A percentile compares a stretch with the other conserved stretches of the same genome.
Conservation (phyloP, 2,888 invertebrate species). For the Pandemis corylana region DNA sequence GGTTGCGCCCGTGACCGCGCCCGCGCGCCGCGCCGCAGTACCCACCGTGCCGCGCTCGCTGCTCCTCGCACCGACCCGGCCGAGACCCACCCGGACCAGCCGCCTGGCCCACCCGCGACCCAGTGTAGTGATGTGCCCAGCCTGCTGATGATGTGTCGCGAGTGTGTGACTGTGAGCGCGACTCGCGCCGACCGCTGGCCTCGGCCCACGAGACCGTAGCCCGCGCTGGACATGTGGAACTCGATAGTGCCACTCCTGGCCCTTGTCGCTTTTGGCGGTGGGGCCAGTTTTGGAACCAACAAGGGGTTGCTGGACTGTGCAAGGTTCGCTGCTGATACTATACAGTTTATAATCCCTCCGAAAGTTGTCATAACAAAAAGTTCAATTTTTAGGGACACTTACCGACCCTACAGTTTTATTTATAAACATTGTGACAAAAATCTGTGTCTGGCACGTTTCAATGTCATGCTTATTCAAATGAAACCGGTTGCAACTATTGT, state of each 20-base stretch:
- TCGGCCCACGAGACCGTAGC: constrained; percentile 68
- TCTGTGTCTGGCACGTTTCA: not conserved
- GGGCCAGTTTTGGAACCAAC: constrained; percentile 71
- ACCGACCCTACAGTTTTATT: not conserved
- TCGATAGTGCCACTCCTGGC: constrained; percentile 69
- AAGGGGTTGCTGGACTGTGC: constrained; percentile 80
- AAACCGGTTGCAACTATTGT: not conserved
- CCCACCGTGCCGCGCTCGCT: constrained; percentile 70
- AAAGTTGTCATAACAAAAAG: not conserved
- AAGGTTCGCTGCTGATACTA: constrained; percentile 66
- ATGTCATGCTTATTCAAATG: not conserved
- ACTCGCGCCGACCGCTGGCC: constrained; percentile 66
- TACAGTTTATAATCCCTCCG: not conserved
- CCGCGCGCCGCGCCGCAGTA: constrained; percentile 73
- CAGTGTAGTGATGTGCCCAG: constrained; percentile 50
- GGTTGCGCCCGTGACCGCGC: constrained; percentile 83
- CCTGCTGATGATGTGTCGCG: constrained; percentile 70
- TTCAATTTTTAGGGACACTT: not conserved
- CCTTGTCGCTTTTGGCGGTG: constrained; percentile 69
- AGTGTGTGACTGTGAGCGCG: constrained; percentile 72
- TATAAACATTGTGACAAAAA: not conserved
- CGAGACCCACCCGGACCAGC: constrained; percentile 46
- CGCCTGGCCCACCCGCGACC: constrained; percentile 46
- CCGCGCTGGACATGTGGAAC: constrained; percentile 74
- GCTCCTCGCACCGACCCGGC: constrained; percentile 66